Base-by-base conservation (phyloP, 2,888 invertebrate species). In the Acrobeloides nanus region DNA sequence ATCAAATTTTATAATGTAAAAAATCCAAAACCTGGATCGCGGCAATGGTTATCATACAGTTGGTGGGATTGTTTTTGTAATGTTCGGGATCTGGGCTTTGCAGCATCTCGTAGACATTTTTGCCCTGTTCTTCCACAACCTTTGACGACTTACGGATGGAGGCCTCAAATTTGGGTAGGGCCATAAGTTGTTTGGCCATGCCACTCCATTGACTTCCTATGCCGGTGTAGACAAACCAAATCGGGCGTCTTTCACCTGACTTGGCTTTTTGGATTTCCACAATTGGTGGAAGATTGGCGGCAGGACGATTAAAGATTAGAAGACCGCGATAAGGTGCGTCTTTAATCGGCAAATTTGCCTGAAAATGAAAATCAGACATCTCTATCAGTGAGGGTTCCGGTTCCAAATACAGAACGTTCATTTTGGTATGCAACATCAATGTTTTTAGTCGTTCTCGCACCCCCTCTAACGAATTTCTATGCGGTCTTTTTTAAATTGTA, bases 171-270 rank as follows among this genome's bases (percentile, higher is more conserved):
- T 80, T 77, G 44, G 88, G 86, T 55, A 95, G 79, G 54, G 40
- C 33, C 83, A 93, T 84, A 60, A 97, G 80, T 50, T 84, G 82
- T 72, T 83, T 83, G n/a, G 84, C 92, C 93, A 95, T 95, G 66
- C 88, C 89, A 38, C 86, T 81, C 93, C 93, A 95, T 78, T 95
- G 95, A 33, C 87, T 85, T 12, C 95, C 95, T 95, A 97, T 95
- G 51, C 97, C 97, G 37, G 90, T 85, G 78, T 89, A 95, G 55
- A 95, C 82, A 76, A 83, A 95, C 88, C 92, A 95, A 46, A 93
- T 78, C 1, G 92, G 74, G 34, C 74, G 59, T 21, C 59, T 55
- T 39, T 71, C 71, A 20, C 67, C 68, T 52, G 71, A 66, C 31
- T 66, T 51, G 21, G 68, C 53, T 52, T 69, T 72, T 47, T 67